Percentiles rank a stretch among this genome's conserved stretches.
Evolutionary conservation across 2,113 vertebrate genomes (phyloP).

Genomic region (Pluvianellus socialis): DNA sequence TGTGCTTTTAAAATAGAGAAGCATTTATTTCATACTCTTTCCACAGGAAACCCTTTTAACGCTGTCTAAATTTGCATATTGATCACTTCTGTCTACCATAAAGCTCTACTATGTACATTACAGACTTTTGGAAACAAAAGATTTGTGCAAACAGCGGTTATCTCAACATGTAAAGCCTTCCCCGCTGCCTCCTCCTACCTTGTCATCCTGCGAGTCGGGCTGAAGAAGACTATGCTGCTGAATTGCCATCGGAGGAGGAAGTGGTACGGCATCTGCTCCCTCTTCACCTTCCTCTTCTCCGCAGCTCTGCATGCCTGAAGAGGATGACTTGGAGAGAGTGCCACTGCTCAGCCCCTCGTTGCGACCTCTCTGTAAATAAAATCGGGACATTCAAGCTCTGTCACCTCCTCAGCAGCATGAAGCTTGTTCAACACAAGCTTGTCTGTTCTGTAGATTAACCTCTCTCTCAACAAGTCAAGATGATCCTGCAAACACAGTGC

Average conservation of each 20-base stretch:
- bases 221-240: conserved; percentile 98
- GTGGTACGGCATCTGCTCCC: conserved; percentile 89
- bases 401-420: not conserved
- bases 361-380: conserved; percentile 86
- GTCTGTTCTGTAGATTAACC: not conserved
- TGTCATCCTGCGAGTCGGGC: conserved; percentile 95
- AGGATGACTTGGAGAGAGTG: conserved; percentile 96
- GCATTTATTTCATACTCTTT: not conserved
- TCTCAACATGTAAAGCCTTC: not conserved
- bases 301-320: conserved; percentile 99
- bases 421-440: not conserved
- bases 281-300: conserved; percentile 98
- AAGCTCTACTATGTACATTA: not conserved
- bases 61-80: fast-evolving
- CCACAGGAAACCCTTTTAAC: not conserved
- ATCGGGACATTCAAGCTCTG: not conserved
- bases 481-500: not conserved
- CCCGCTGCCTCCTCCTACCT: conserved; percentile 77
- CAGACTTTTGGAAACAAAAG: not conserved
- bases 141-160: not conserved
- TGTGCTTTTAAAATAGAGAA: not conserved
- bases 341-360: conserved; percentile 96
- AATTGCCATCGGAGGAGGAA: conserved; percentile 98
- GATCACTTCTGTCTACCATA: not conserved
- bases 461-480: not conserved